phyloP scores from a whole-genome alignment of 2,888 invertebrate genomes.

The Galeruca laticollis region DNA sequence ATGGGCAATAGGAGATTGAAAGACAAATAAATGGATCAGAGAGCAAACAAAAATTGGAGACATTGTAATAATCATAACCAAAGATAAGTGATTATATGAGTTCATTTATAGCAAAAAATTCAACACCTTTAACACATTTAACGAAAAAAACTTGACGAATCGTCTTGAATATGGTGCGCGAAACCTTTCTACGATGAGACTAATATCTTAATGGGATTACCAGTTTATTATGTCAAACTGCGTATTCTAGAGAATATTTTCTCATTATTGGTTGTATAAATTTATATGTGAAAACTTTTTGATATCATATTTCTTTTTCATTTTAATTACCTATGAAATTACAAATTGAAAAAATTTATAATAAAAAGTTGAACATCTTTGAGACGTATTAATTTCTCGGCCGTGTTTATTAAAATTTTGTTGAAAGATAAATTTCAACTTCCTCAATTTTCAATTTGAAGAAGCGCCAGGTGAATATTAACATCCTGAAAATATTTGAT shows the following conservation, averaged over 20 bases:
- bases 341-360: constrained; percentile 7
- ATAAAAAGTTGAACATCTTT: constrained; percentile 1
- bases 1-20: too few species aligned
- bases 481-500: constrained; percentile 31
- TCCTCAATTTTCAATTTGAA: constrained; percentile 32
- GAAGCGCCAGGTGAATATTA: constrained; percentile 33
- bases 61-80: too few species aligned
- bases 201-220: too few species aligned
- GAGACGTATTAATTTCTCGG: constrained; percentile 10
- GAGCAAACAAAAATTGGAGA: too few species aligned
- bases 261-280: too few species aligned
- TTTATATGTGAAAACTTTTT: neutral
- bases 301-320: neutral
- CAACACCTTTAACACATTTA: too few species aligned
- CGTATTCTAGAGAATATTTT: neutral
- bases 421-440: constrained; percentile 27
- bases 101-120: too few species aligned
- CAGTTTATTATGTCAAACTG: neutral
- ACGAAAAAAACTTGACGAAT: too few species aligned
- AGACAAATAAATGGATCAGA: too few species aligned
- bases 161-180: too few species aligned
- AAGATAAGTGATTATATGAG: too few species aligned
- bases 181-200: too few species aligned
- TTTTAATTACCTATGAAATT: neutral
- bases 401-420: constrained; percentile 15